phyloP scores from a whole-genome alignment of 1,140 invertebrate genomes.

The Druon quercuslanigerum region DNA sequence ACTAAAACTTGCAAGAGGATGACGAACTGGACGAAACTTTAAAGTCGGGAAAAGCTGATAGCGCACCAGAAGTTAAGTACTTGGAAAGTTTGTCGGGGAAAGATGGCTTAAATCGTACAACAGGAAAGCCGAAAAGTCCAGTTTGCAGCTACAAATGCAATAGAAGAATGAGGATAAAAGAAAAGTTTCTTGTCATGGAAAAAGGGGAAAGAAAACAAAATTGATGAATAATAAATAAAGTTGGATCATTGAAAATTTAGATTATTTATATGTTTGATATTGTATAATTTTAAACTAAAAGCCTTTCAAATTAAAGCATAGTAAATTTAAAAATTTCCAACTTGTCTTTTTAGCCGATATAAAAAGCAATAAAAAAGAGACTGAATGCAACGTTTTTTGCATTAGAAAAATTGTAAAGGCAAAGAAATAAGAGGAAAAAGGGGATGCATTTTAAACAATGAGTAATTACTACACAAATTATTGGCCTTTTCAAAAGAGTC shows the following conservation, averaged over 20 bases:
- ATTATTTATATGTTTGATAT: too few species aligned
- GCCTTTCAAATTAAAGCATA: too few species aligned
- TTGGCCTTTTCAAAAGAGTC: background rate
- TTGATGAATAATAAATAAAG: too few species aligned
- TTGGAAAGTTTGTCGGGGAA: conserved; percentile 2
- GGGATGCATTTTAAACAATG: background rate
- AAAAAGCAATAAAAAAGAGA: background rate
- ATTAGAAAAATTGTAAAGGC: background rate
- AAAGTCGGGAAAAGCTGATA: conserved; percentile 39
- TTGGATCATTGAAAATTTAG: too few species aligned
- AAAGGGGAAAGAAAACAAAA: background rate
- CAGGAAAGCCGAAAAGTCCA: background rate
- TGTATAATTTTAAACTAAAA: too few species aligned
- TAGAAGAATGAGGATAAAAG: background rate
- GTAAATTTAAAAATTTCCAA: too few species aligned
- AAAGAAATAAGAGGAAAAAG: background rate
- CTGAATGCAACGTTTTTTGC: background rate
- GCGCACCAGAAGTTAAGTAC: conserved; percentile 25
- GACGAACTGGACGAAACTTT: conserved; percentile 5
- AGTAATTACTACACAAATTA: background rate
- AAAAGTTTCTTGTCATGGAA: background rate
- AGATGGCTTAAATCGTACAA: conserved; percentile 24
- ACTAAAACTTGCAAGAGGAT: background rate
- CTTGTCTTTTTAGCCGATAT: too few species aligned
- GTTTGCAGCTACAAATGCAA: background rate